Conservation (phyloP, 2,888 invertebrate genomes). For the Troglohyphantes excavatus region DNA sequence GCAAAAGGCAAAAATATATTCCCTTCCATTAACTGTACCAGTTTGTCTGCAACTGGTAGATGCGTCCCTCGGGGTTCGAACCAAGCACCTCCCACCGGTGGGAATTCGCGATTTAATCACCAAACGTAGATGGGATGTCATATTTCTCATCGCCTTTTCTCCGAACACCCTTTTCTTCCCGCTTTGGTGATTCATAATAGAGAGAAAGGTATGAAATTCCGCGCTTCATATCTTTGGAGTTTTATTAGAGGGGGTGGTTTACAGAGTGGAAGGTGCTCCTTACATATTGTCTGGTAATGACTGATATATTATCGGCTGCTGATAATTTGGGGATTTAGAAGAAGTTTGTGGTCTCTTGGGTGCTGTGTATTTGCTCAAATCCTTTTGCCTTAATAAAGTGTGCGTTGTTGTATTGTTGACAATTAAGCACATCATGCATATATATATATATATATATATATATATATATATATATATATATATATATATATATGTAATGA, state of each 20-base stretch:
- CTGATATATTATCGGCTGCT: not conserved
- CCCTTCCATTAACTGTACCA: constrained; percentile 34
- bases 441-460: too few species aligned
- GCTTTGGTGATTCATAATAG: constrained; percentile 43
- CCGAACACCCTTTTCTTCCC: not conserved
- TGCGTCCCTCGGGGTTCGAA: constrained; percentile 50
- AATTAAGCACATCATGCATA: too few species aligned
- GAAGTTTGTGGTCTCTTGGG: too few species aligned
- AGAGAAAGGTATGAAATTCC: constrained; percentile 28
- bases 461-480: too few species aligned
- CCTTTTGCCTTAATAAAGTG: too few species aligned
- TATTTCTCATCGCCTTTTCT: constrained; percentile 30
- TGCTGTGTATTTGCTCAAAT: too few species aligned
- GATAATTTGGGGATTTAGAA: too few species aligned
- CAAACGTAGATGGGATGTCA: constrained; percentile 32
- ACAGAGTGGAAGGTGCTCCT: not conserved
- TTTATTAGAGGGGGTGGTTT: not conserved
- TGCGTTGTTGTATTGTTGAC: too few species aligned
- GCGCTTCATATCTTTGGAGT: not conserved
- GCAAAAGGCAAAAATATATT: constrained; percentile 38
- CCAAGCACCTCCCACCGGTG: constrained; percentile 52
- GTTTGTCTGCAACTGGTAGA: constrained; percentile 41
- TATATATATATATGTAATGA: too few species aligned
- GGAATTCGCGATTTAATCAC: constrained; percentile 66
- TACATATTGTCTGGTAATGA: not conserved